phyloP scores from a whole-genome alignment of 2,888 invertebrate genomes.

The Phyllotreta striolata region DNA sequence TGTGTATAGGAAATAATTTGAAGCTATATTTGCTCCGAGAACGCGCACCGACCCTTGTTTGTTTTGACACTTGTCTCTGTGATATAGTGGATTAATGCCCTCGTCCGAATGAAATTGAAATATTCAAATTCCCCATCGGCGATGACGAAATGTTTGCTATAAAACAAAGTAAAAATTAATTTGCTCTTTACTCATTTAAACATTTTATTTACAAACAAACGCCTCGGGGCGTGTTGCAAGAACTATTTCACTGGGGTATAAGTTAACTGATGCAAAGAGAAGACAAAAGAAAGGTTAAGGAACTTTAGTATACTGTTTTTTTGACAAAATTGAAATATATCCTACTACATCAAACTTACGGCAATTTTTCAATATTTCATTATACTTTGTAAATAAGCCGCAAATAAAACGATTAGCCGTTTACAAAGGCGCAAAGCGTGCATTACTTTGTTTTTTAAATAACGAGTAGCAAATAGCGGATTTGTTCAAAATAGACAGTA shows the following conservation, averaged over 20 bases:
- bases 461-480: conserved; percentile 38
- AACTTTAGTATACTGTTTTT: too few species aligned
- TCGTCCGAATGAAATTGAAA: conserved; percentile 43
- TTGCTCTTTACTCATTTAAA: too few species aligned
- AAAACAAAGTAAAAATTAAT: too few species aligned
- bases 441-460: conserved; percentile 29
- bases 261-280: too few species aligned
- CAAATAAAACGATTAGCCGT: conserved; percentile 25
- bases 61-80: conserved; percentile 62
- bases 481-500: conserved; percentile 42
- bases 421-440: conserved; percentile 18
- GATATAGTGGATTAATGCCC: conserved; percentile 57
- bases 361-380: conserved; percentile 12
- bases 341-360: too few species aligned
- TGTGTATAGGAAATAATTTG: conserved; percentile 62
- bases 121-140: conserved; percentile 29
- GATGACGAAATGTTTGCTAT: conserved; percentile 21
- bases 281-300: too few species aligned
- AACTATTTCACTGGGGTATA: too few species aligned
- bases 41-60: conserved; percentile 57
- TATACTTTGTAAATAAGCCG: conserved; percentile 10
- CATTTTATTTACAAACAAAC: too few species aligned
- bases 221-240: too few species aligned
- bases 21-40: conserved; percentile 57
- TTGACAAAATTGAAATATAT: too few species aligned